Evolutionary conservation across 2,113 vertebrate species (phyloP).

Genomic region (Micronycteris hirsuta): DNA sequence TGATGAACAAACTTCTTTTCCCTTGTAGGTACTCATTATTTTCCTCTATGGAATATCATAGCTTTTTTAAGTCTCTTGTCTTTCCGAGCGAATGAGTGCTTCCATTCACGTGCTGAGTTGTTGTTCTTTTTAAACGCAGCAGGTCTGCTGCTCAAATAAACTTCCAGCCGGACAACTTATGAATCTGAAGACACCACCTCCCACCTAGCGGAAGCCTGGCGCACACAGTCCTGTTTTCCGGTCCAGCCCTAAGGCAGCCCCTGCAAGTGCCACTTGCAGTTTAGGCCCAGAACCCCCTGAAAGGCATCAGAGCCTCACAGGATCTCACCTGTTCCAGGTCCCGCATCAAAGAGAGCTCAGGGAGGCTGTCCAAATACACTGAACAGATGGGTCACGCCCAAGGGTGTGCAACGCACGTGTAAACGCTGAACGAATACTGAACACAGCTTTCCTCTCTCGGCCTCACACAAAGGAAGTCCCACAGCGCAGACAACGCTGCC

Average conservation of each 20-base stretch:
- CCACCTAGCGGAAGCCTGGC: too few relatives aligned
- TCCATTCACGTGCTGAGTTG: neutral
- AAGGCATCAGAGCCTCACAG: neutral
- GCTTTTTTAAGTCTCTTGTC: neutral
- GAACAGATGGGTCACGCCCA: too few relatives aligned
- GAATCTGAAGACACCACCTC: neutral
- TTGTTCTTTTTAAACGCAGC: neutral
- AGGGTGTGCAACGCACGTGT: neutral
- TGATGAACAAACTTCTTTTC: neutral
- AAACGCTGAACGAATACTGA: neutral
- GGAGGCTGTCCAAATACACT: neutral
- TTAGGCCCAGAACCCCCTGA: neutral
- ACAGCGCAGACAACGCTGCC: neutral
- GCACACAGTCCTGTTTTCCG: neutral
- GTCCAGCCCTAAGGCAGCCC: neutral
- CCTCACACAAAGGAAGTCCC: neutral
- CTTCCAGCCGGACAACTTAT: neutral
- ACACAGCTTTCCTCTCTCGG: neutral
- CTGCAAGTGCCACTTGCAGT: neutral
- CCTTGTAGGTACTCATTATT: neutral
- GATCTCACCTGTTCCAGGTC: neutral
- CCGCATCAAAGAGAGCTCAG: neutral
- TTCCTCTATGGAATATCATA: neutral
- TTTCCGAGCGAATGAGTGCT: neutral
- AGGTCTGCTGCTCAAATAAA: neutral